Conservation (phyloP, 2,888 invertebrate species). For the Rhagophthalmus giganteus region DNA sequence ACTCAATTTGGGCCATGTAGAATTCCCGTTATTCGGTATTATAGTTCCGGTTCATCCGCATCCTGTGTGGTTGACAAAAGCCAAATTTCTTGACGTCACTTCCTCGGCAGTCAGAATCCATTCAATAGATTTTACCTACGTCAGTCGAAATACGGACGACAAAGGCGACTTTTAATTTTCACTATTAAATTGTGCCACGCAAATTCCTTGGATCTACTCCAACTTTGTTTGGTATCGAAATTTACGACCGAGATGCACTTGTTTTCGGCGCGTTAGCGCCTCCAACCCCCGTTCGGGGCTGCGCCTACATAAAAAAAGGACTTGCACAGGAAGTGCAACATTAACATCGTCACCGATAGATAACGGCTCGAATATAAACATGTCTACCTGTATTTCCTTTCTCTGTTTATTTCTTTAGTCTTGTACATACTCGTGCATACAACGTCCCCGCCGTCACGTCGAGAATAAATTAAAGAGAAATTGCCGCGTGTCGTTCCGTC, state of each 20-base stretch:
- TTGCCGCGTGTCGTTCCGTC: no score
- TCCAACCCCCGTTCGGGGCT: no score
- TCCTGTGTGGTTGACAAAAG: conserved; percentile 11
- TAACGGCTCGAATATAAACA: conserved; percentile 23
- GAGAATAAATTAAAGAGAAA: conserved; percentile 17
- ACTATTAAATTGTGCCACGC: no score
- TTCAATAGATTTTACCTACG: no score
- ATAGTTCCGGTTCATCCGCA: conserved; percentile 5
- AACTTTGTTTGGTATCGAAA: conserved; percentile 4
- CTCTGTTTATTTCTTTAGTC: conserved; percentile 15
- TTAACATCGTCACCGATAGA: conserved; percentile 19
- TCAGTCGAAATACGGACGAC: no score
- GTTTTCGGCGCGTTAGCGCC: no score
- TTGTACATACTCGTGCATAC: no score
- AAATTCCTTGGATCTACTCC: conserved; percentile 6
- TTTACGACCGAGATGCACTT: neutral
- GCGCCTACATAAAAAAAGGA: conserved; percentile 11
- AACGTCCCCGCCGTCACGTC: conserved; percentile 7
- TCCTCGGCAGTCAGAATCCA: no score
- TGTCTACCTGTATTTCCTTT: conserved; percentile 17
- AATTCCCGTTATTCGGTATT: conserved; percentile 9
- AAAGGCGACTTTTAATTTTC: no score
- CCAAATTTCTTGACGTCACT: conserved; percentile 10
- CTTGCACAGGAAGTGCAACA: conserved; percentile 15
- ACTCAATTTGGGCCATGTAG: no score